Percentiles rank a stretch among this genome's conserved stretches.
These are phyloP conservation scores for Jacana jacana DNA, from an alignment of 2,113 vertebrate species.

Conservation along the genomic window DNA sequence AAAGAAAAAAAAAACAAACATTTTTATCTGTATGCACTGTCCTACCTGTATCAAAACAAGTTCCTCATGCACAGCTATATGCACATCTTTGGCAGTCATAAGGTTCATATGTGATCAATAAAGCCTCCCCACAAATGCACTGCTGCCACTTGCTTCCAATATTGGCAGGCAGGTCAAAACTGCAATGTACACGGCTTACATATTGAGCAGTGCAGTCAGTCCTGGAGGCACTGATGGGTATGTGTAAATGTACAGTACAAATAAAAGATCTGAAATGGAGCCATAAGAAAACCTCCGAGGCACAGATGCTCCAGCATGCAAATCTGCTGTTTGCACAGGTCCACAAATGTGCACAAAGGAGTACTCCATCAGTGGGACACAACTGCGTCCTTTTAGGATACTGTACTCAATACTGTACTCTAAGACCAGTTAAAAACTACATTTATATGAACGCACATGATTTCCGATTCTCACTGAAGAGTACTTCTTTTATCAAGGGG, in stretches of 20 bases:
- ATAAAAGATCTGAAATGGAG: neutral
- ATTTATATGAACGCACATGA: neutral
- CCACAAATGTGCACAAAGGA: neutral
- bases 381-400: neutral
- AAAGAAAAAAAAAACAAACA: neutral
- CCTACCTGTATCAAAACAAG: neutral
- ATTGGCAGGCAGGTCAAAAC: neutral
- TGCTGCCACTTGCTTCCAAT: fast-evolving
- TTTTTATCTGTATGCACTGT: neutral
- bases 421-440: neutral
- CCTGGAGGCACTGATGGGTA: neutral
- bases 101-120: neutral
- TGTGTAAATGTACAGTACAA: neutral
- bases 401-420: neutral
- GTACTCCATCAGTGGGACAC: neutral
- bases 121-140: neutral
- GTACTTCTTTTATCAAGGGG: neutral
- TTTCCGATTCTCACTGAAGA: neutral
- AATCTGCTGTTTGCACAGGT: neutral
- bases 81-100: fast-evolving
- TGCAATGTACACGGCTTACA: neutral
- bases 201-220: neutral
- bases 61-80: neutral
- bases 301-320: fast-evolving
- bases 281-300: neutral